Evolutionary conservation across 2,113 vertebrate species (phyloP).

Genomic region (Indicator maculatus): DNA sequence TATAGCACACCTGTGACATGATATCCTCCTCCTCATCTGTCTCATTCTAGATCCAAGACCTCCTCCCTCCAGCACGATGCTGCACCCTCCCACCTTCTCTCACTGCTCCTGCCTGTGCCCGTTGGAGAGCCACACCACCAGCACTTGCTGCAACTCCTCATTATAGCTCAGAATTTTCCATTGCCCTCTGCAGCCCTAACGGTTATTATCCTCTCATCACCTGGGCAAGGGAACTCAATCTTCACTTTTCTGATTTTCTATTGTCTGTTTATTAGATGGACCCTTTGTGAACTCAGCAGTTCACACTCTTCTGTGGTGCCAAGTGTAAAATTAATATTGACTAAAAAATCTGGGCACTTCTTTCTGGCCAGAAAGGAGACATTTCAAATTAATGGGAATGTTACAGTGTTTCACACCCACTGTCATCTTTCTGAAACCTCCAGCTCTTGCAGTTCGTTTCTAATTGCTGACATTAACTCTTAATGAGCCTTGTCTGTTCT

Average conservation of each 20-base stretch:
- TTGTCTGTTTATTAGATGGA: slow-evolving; percentile 72
- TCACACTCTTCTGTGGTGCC: slow-evolving; percentile 62
- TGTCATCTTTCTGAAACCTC: slow-evolving; percentile 29
- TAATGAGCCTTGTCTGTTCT: background rate
- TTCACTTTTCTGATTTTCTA: slow-evolving; percentile 46
- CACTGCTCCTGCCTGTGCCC: background rate
- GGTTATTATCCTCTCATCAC: slow-evolving; percentile 45
- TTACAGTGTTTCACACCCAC: slow-evolving; percentile 62
- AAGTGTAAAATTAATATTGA: slow-evolving; percentile 78
- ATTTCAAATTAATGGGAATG: slow-evolving; percentile 62
- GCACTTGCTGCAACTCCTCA: slow-evolving; percentile 23
- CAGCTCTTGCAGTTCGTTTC: slow-evolving; percentile 29
- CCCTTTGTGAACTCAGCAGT: slow-evolving; percentile 67
- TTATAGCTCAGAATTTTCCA: slow-evolving; percentile 52
- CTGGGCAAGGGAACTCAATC: slow-evolving; percentile 51
- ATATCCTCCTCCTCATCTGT: slow-evolving; percentile 26
- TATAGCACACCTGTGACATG: background rate
- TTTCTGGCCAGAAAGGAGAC: slow-evolving; percentile 59
- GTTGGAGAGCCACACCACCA: background rate
- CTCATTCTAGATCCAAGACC: background rate
- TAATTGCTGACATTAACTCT: slow-evolving; percentile 62
- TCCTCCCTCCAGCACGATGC: background rate
- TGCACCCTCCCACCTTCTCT: background rate
- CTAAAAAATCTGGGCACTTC: slow-evolving; percentile 68
- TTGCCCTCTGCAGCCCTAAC: slow-evolving; percentile 40